A percentile compares a stretch with the other conserved stretches of the same genome.
These are phyloP conservation scores for Motacilla tschutschensis DNA, from an alignment of 2,113 vertebrate genomes.

Conservation along the genomic window DNA sequence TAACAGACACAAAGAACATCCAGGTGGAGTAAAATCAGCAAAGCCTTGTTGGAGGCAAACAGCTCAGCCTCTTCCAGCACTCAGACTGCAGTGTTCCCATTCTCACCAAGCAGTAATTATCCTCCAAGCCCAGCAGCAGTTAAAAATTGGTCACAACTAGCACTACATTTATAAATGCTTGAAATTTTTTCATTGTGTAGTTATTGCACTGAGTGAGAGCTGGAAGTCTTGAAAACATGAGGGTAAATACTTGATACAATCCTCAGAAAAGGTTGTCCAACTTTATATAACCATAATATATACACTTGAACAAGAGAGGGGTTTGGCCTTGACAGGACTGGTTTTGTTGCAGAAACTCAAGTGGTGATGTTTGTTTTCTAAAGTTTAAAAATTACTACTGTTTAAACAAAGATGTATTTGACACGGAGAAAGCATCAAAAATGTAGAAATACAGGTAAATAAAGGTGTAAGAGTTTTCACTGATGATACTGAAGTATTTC, in stretches of 20 bases:
- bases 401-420: background rate
- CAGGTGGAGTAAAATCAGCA: background rate
- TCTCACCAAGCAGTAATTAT: background rate
- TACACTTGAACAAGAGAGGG: background rate
- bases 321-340: background rate
- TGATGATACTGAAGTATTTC: background rate
- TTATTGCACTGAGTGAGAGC: background rate
- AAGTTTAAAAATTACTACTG: background rate
- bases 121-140: background rate
- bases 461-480: background rate
- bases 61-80: background rate
- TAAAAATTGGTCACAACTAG: background rate
- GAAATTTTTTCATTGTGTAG: background rate
- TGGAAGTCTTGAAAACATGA: background rate
- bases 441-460: background rate
- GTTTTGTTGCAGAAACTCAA: background rate
- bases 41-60: background rate
- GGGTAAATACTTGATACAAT: background rate
- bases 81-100: background rate
- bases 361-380: background rate
- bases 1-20: background rate
- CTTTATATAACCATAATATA: rapidly evolving
- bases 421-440: background rate
- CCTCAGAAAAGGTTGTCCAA: background rate
- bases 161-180: background rate